Evolutionary conservation across 2,888 invertebrate species (phyloP).

Genomic region (Matsumyia berberina): DNA sequence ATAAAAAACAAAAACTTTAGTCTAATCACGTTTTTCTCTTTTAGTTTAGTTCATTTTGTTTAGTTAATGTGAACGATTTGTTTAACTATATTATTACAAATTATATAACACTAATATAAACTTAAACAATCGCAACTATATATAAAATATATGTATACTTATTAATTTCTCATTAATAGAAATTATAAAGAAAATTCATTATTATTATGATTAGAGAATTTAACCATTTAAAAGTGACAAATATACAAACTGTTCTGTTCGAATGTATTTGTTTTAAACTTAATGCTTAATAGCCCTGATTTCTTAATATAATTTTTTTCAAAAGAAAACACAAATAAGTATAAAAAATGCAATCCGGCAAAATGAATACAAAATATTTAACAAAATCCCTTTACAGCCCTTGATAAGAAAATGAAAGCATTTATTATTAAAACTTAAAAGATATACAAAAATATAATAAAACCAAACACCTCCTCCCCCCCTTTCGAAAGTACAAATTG

Average conservation of each 20-base stretch:
- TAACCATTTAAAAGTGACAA: slow-evolving; percentile 53
- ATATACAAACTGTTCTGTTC: neutral
- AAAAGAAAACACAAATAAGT: slow-evolving; percentile 39
- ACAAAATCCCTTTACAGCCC: slow-evolving; percentile 82
- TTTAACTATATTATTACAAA: slow-evolving; percentile 37
- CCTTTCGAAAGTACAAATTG: slow-evolving; percentile 85
- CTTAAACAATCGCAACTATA: slow-evolving; percentile 70
- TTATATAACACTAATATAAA: slow-evolving; percentile 63
- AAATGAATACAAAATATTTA: slow-evolving; percentile 81
- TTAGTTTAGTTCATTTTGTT: slow-evolving; percentile 57
- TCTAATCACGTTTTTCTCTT: slow-evolving; percentile 61
- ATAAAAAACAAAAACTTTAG: slow-evolving; percentile 38
- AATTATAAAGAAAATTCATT: slow-evolving; percentile 53
- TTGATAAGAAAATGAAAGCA: slow-evolving; percentile 79
- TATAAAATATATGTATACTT: slow-evolving; percentile 57
- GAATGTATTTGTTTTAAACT: slow-evolving; percentile 1
- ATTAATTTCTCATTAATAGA: slow-evolving; percentile 63
- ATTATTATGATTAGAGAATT: slow-evolving; percentile 70
- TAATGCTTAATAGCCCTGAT: slow-evolving; percentile 62
- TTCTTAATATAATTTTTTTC: slow-evolving; percentile 70
- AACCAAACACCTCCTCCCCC: slow-evolving; percentile 83
- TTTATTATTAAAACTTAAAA: slow-evolving; percentile 63
- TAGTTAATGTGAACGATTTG: slow-evolving; percentile 35
- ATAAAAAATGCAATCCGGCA: slow-evolving; percentile 71
- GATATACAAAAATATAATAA: slow-evolving; percentile 78